Evolutionary conservation across 2,888 invertebrate genomes (phyloP), one percentile per base, ranked within the genome.

Genomic region (Sacculina carcini): DNA sequence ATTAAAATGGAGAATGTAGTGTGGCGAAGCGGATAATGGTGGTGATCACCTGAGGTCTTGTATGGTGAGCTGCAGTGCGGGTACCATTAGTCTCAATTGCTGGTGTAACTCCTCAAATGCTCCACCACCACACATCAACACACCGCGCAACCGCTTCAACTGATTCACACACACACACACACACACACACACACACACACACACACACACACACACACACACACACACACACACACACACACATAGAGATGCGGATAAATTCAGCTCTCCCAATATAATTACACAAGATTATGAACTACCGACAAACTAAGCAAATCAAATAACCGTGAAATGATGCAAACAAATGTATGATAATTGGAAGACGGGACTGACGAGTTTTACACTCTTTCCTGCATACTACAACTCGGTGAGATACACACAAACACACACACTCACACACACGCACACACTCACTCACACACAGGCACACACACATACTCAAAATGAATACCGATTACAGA

Each of bases 101-200:
- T 74, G 74, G 52, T 72, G 69, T 65, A 94, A 87, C 55, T 75
- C 75, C 48, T 76, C 74, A 59, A 72, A 73, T 62, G 79, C 78
- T 56, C 75, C 72, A 7, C 80, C 86, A 57, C 85, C 86, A 38
- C 85, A 79, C 28, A 84, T 68, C 2, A 92, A 64, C 48, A 92
- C 66, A 2, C 86, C 78, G 1, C 94, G 76, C 28, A 94, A 69
- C 63, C 79, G 81, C 65, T 83, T 89, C 54, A 90, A 65, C 85
- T 87, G 70, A 24, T 12, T 10, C 36, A 24, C 24, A 31, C 23
- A 16, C 16, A 12, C 24, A n/a, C 14, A 32, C 31, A 48, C 48
- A 32, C 9, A 32, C 48, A 48, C 31, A 48, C 21, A 32, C 48
- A 47, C 24, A 47, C 28, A 47, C 28, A 47, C 47, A 47, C 47